phyloP scores from a whole-genome alignment of 1,140 invertebrate genomes.

The Daktulosphaira vitifoliae region DNA sequence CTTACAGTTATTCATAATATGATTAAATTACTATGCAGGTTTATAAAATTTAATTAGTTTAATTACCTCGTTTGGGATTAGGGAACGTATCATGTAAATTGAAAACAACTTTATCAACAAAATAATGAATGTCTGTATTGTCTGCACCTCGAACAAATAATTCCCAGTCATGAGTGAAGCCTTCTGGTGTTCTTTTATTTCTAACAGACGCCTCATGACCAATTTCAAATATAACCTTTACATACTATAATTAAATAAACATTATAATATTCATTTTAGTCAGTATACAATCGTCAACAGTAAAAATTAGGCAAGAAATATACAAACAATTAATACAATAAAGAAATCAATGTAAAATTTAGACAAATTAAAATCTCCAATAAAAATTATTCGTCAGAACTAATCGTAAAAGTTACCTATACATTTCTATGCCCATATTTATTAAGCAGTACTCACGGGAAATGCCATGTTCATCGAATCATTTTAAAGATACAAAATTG shows the following conservation, averaged over 20 bases:
- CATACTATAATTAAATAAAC: conserved; percentile 40
- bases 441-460: conserved; percentile 26
- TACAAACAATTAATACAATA: no score
- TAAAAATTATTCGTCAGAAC: no score
- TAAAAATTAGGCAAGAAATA: no score
- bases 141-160: conserved; percentile 86
- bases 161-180: conserved; percentile 95
- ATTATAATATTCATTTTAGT: not conserved
- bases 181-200: conserved; percentile 68
- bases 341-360: no score
- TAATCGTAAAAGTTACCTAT: no score
- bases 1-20: no score
- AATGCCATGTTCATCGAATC: conserved; percentile 29
- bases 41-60: no score
- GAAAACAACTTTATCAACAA: conserved; percentile 92
- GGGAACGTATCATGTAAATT: conserved; percentile 83
- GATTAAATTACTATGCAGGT: no score
- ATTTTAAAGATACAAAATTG: not conserved
- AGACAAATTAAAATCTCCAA: no score
- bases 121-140: conserved; percentile 74
- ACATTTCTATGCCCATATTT: no score
- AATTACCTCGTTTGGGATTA: conserved; percentile 73
- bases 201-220: conserved; percentile 77
- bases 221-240: conserved; percentile 82
- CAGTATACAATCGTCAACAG: no score